Evolutionary conservation across 2,113 vertebrate species (phyloP).

Genomic region (Scomber japonicus): DNA sequence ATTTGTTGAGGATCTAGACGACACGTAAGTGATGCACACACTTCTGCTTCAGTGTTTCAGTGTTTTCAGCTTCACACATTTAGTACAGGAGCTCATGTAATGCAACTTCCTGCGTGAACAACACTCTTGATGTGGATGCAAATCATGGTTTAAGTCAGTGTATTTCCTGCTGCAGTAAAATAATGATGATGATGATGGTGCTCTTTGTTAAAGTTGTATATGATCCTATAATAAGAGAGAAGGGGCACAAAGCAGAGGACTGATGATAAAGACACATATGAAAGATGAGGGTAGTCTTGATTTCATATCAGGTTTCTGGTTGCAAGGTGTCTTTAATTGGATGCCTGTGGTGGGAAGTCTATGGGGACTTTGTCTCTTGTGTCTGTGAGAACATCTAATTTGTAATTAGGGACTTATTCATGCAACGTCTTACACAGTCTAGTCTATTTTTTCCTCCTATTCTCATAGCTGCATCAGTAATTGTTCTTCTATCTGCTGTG

Average conservation of each 20-base stretch:
- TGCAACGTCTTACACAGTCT: background rate
- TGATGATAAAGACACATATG: background rate
- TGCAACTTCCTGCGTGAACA: background rate
- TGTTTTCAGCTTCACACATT: slow-evolving; percentile 31
- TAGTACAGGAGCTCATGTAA: background rate
- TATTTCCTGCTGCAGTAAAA: background rate
- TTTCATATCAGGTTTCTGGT: slow-evolving; percentile 12
- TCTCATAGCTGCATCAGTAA: background rate
- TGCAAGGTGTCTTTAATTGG: slow-evolving; percentile 9
- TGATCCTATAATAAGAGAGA: background rate
- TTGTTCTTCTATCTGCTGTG: background rate
- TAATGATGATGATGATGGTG: background rate
- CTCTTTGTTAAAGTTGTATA: no score
- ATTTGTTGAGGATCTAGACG: slow-evolving; percentile 94
- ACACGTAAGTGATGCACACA: slow-evolving; percentile 90
- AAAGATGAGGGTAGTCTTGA: background rate
- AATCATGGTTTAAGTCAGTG: background rate
- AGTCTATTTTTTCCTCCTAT: no score
- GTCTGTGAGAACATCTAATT: slow-evolving; percentile 2
- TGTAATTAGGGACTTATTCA: background rate
- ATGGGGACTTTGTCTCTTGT: slow-evolving; percentile 15
- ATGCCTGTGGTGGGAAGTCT: slow-evolving; percentile 6
- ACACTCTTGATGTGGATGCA: background rate
- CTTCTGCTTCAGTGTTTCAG: background rate
- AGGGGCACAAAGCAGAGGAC: background rate